Base-by-base conservation (phyloP, 2,888 invertebrate genomes). In the Tetropium fuscum region DNA sequence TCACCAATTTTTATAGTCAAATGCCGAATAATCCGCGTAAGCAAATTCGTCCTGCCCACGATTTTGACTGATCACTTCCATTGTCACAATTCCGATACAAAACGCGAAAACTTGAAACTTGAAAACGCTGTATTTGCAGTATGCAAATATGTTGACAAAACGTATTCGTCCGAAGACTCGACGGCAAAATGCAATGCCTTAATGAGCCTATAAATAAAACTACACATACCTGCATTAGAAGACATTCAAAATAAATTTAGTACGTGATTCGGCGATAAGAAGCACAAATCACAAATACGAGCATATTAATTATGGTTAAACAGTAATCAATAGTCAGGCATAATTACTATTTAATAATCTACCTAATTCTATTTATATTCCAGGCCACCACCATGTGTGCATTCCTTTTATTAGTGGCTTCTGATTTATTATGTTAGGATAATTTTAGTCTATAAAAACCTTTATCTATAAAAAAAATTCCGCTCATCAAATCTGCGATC, bases 201-300 rank as follows among this genome's bases (percentile, higher is more conserved):
- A 25, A 25, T 15, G 15, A 27, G 22, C 44, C 16, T 15, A 48
- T 8, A 3, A 18, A 20, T 16, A 11, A 20, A 45, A 15, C 10
- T 20, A 44, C n/a, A n/a, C n/a, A n/a, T n/a, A n/a, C n/a, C n/a
- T 53, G 36, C 45, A 45, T 36, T 36, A 36, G 27, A 18, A 25
- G 47, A 27, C 40, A 45, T 53, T 36, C 47, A 19, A 53, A 60
- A 32, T 53, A 53, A 53, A 47, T 53, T 60, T 41, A 34, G 47
- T 49, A 27, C 56, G 36, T n/a, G 41, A 19, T 45, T 48, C 16
- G 10, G 7, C 18, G 53, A 60, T 60, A 60, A 56, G 25, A 13
- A 36, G 34, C 53, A 59, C 27, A 48, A 59, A 48, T 27, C n/a
- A n/a, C n/a, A n/a, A n/a, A n/a, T n/a, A n/a, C n/a, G n/a, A n/a